These are phyloP conservation scores for Dissostichus mawsoni DNA, from an alignment of 2,113 vertebrate genomes.

Conservation along the genomic window DNA sequence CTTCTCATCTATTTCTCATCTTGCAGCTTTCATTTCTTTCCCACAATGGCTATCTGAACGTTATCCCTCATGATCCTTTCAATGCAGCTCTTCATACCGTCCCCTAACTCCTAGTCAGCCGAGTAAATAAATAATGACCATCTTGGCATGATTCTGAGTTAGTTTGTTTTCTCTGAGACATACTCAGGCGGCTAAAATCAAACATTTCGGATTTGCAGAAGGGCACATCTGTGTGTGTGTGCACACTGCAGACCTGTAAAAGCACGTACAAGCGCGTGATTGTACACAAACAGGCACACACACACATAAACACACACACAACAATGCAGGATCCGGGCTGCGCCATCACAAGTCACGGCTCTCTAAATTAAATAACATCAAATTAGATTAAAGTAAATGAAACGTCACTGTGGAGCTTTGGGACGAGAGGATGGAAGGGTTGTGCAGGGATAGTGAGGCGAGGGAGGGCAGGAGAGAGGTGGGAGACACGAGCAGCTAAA, in stretches of 20 bases:
- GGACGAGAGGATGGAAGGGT: conserved; percentile 32
- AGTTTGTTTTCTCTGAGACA: conserved; percentile 62
- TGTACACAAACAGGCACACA: neutral
- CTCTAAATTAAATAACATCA: conserved; percentile 78
- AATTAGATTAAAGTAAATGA: conserved; percentile 79
- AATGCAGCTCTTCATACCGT: conserved; percentile 16
- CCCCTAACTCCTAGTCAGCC: conserved; percentile 45
- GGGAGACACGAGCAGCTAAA: neutral
- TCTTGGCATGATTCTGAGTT: conserved; percentile 56
- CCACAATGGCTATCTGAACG: conserved; percentile 31
- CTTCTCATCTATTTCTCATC: conserved; percentile 41
- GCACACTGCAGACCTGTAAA: conserved; percentile 23
- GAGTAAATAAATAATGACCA: conserved; percentile 73
- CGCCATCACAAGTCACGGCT: conserved; percentile 70
- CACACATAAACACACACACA: neutral
- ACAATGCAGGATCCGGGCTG: conserved; percentile 63
- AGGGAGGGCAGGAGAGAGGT: conserved; percentile 1
- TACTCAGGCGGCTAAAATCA: conserved; percentile 59
- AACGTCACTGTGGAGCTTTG: conserved; percentile 63
- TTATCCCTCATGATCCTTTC: conserved; percentile 45
- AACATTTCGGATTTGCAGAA: conserved; percentile 46
- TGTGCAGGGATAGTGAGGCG: conserved; percentile 12
- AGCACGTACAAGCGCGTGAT: neutral
- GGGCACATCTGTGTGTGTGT: conserved; percentile 49
- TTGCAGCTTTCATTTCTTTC: conserved; percentile 44